phyloP scores from a whole-genome alignment of 2,888 invertebrate genomes.

The Marronus borbonicus region DNA sequence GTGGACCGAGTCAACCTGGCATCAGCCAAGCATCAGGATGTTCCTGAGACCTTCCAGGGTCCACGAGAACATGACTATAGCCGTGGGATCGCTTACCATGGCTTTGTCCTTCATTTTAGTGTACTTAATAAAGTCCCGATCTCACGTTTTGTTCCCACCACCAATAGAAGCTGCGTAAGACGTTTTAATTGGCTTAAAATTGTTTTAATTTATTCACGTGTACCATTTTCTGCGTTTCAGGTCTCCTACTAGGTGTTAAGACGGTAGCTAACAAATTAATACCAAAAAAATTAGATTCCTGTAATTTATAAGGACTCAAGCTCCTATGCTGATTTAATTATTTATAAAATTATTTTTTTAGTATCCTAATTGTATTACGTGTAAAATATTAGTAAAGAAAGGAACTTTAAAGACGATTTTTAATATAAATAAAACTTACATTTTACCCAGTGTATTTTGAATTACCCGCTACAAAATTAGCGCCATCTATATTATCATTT shows the following conservation, averaged over 20 bases:
- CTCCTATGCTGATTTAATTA: not conserved
- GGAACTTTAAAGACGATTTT: too few species aligned
- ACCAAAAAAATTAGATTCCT: conserved; percentile 22
- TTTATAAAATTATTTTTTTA: conserved; percentile 22
- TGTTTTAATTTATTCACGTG: not conserved
- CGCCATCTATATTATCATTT: too few species aligned
- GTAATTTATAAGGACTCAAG: conserved; percentile 42
- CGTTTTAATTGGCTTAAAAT: not conserved
- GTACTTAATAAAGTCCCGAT: conserved; percentile 72
- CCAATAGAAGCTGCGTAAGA: conserved; percentile 49
- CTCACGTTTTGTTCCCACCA: conserved; percentile 70
- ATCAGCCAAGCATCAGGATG: conserved; percentile 80
- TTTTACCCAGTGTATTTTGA: too few species aligned
- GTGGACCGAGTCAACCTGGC: conserved; percentile 93
- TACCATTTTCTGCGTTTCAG: conserved; percentile 48
- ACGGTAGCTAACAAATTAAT: conserved; percentile 7
- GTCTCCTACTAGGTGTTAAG: conserved; percentile 57
- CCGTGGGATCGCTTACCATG: conserved; percentile 72
- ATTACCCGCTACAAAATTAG: too few species aligned
- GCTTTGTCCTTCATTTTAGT: conserved; percentile 72
- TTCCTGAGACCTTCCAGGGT: conserved; percentile 81
- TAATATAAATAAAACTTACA: too few species aligned
- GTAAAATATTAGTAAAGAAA: too few species aligned
- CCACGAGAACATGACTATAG: conserved; percentile 73
- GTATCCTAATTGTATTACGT: not conserved